Evolutionary conservation across 2,113 vertebrate species (phyloP).

Genomic region (Electrona antarctica): DNA sequence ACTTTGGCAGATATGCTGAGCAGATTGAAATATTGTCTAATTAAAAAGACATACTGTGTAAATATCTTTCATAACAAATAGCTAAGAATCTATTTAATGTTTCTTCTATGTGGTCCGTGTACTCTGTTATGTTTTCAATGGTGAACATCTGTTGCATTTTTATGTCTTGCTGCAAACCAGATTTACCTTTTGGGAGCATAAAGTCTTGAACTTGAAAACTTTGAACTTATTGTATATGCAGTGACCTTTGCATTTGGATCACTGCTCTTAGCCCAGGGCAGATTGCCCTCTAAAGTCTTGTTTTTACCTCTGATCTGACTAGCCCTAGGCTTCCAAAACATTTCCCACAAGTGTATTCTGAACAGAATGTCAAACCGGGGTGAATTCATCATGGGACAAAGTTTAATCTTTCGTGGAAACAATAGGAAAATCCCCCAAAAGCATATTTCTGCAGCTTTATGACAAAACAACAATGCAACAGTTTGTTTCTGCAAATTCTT

Average conservation of each 20-base stretch:
- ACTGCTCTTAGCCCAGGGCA: slow-evolving; percentile 28
- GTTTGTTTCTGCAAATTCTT: slow-evolving; percentile 23
- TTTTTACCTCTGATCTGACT: slow-evolving; percentile 17
- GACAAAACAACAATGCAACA: neutral
- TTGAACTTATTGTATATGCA: slow-evolving; percentile 11
- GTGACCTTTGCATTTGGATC: slow-evolving; percentile 34
- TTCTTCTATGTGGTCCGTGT: too few relatives aligned
- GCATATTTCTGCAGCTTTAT: neutral
- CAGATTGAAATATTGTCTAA: slow-evolving; percentile 43
- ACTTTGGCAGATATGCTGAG: slow-evolving; percentile 3
- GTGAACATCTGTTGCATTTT: too few relatives aligned
- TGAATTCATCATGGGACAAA: slow-evolving; percentile 33
- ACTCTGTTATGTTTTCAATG: too few relatives aligned
- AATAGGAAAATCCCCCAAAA: slow-evolving; percentile 8
- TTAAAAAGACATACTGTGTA: slow-evolving; percentile 25
- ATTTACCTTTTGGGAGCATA: too few relatives aligned
- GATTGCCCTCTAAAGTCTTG: slow-evolving; percentile 17
- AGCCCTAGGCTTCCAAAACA: slow-evolving; percentile 32
- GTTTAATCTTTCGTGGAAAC: slow-evolving; percentile 29
- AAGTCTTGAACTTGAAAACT: too few relatives aligned
- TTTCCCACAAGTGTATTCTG: slow-evolving; percentile 37
- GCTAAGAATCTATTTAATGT: neutral
- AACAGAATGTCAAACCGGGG: slow-evolving; percentile 25
- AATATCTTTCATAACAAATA: neutral
- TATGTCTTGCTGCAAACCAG: too few relatives aligned